These are phyloP conservation scores for Galerucella calmariensis DNA, from an alignment of 2,888 invertebrate species.

Conservation along the genomic window DNA sequence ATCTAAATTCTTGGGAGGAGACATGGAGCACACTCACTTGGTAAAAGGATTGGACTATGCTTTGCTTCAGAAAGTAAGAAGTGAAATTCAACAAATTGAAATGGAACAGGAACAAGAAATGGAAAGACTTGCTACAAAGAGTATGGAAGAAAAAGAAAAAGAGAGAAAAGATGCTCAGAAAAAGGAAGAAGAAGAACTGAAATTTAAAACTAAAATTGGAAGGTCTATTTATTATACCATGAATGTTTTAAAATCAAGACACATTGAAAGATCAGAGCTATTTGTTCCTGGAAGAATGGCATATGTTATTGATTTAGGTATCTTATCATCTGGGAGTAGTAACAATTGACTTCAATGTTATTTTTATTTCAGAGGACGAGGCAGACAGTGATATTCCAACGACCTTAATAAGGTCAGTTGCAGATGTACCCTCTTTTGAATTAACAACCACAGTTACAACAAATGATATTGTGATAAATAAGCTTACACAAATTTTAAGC, in stretches of 20 bases:
- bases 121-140: conserved; percentile 76
- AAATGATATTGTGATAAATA: conserved; percentile 92
- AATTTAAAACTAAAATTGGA: conserved; percentile 85
- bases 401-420: conserved; percentile 91
- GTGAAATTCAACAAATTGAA: conserved; percentile 87
- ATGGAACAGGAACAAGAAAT: conserved; percentile 85
- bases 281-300: conserved; percentile 98
- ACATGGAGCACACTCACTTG: conserved; percentile 99
- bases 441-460: conserved; percentile 76
- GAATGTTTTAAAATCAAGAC: conserved; percentile 76
- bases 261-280: conserved; percentile 85
- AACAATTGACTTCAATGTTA: conserved; percentile 27
- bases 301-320: conserved; percentile 89
- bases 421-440: conserved; percentile 80
- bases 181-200: conserved; percentile 79
- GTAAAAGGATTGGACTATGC: conserved; percentile 97
- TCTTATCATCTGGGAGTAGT: conserved; percentile 8
- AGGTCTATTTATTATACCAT: conserved; percentile 78
- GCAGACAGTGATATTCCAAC: conserved; percentile 95
- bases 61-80: conserved; percentile 90
- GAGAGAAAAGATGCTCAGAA: conserved; percentile 64
- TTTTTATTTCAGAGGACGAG: conserved; percentile 72
- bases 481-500: conserved; percentile 95
- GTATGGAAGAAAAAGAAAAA: conserved; percentile 65
- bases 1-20: conserved; percentile 97